These are phyloP conservation scores for Eleginops maclovinus DNA, from an alignment of 2,113 vertebrate species.

Conservation along the genomic window DNA sequence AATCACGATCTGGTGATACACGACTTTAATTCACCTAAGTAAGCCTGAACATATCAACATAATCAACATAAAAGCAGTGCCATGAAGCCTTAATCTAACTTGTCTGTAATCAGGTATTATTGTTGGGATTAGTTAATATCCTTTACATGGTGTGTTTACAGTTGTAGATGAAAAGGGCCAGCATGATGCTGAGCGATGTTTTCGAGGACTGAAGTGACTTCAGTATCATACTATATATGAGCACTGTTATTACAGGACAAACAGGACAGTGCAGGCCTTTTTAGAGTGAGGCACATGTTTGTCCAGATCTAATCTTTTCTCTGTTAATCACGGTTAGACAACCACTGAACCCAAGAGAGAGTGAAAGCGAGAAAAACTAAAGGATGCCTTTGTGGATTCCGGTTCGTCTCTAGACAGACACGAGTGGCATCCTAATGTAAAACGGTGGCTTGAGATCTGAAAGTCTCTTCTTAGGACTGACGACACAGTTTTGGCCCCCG, in stretches of 20 bases:
- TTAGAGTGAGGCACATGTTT: constrained; percentile 67
- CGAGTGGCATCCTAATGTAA: constrained; percentile 79
- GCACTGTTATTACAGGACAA: constrained; percentile 45
- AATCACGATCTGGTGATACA: constrained; percentile 45
- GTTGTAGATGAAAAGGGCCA: constrained; percentile 14
- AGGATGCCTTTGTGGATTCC: constrained; percentile 74
- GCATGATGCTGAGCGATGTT: background rate
- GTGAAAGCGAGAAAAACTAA: constrained; percentile 45
- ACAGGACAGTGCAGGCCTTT: constrained; percentile 37
- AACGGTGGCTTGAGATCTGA: constrained; percentile 62
- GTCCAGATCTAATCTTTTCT: constrained; percentile 68
- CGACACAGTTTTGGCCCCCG: constrained; percentile 54
- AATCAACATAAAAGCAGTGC: constrained; percentile 80
- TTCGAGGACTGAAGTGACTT: constrained; percentile 7
- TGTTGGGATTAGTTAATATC: constrained; percentile 54
- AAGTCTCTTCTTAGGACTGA: constrained; percentile 69
- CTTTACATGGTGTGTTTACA: constrained; percentile 58
- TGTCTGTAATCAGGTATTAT: constrained; percentile 73
- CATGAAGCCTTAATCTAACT: constrained; percentile 66
- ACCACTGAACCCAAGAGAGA: constrained; percentile 34
- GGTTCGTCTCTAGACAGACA: constrained; percentile 71
- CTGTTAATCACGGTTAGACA: constrained; percentile 70
- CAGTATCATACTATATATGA: constrained; percentile 8
- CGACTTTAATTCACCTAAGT: constrained; percentile 66
- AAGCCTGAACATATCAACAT: constrained; percentile 66